A percentile compares a stretch with the other conserved stretches of the same genome.
phyloP scores from a whole-genome alignment of 2,888 invertebrate species.

The Meiosimyza decipiens region DNA sequence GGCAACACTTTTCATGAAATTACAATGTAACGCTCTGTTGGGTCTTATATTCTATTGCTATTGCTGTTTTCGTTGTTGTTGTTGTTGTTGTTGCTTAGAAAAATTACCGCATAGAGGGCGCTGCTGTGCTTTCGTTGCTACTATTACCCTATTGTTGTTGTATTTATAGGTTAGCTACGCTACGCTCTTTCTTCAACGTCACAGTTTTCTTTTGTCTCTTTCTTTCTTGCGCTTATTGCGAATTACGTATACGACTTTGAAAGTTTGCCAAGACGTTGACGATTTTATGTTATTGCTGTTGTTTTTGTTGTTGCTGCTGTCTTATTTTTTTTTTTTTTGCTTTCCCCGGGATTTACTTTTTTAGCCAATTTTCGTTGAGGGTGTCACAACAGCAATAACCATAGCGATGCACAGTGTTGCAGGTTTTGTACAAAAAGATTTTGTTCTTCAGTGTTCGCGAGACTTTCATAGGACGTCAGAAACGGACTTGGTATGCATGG shows the following conservation, averaged over 20 bases:
- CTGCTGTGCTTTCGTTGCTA: neutral
- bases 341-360: neutral
- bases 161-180: constrained; percentile 16
- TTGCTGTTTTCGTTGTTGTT: constrained; percentile 4
- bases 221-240: neutral
- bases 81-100: neutral
- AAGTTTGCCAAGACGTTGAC: constrained; percentile 11
- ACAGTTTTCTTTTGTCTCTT: neutral
- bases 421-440: too few species aligned
- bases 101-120: constrained; percentile 23
- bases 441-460: too few species aligned
- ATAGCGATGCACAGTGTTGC: neutral
- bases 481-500: too few species aligned
- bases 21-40: constrained; percentile 35
- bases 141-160: neutral
- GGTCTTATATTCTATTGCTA: constrained; percentile 12
- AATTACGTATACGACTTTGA: constrained; percentile 11
- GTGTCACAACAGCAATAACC: constrained; percentile 1
- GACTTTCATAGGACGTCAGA: too few species aligned
- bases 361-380: constrained; percentile 19
- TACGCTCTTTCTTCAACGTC: neutral
- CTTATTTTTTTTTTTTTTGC: neutral
- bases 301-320: constrained; percentile 13
- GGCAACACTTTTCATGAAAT: constrained; percentile 35
- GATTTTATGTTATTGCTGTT: neutral